Base-by-base conservation (phyloP, 1,140 invertebrate genomes). In the Papilio helenus region DNA sequence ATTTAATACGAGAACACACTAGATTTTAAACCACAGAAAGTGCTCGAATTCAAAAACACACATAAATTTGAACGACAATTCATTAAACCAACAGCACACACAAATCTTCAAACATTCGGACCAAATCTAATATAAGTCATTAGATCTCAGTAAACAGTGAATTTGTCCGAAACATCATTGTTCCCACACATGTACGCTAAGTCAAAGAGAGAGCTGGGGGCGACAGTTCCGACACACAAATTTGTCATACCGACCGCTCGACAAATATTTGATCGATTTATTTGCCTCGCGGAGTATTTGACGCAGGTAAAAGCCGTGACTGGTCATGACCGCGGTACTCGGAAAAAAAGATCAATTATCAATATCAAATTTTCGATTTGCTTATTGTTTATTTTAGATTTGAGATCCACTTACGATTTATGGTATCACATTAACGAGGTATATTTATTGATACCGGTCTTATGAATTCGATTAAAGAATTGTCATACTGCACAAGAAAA, bases 191-290 rank as follows among this genome's bases (percentile, higher is more conserved):
- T 55, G 74, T 58, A 77, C 49, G 68, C 77, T 14, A 81, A 49
- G 29, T 49, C 23, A 79, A 58, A 79, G 72, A 79, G 71, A 73
- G 34, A 51, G 20, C 80, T 61, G 76, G 79, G 80, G 82, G 82
- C 84, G 84, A 83, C 78, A 85, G 79, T 85, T 85, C 84, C 84
- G 82, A 81, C 84, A 83, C 82, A 83, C 51, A 82, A 82, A 81
- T 80, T 81, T 82, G 79, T 83, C 79, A 58, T 68, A 61, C 65
- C 51, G 55, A 79, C 81, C 83, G 80, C 81, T 82, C 49, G 23
- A 72, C 87, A 83, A 85, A 85, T 83, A 84, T 85, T 81, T 83
- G 79, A 81, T 72, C 42, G 80, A 83, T 83, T 85, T 88, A 83
- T 89, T 89, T 86, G 86, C 68, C 79, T 44, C 81, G 80, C 80